These are phyloP conservation scores for Menidia menidia DNA, from an alignment of 2,797 vertebrate genomes.

Conservation along the genomic window DNA sequence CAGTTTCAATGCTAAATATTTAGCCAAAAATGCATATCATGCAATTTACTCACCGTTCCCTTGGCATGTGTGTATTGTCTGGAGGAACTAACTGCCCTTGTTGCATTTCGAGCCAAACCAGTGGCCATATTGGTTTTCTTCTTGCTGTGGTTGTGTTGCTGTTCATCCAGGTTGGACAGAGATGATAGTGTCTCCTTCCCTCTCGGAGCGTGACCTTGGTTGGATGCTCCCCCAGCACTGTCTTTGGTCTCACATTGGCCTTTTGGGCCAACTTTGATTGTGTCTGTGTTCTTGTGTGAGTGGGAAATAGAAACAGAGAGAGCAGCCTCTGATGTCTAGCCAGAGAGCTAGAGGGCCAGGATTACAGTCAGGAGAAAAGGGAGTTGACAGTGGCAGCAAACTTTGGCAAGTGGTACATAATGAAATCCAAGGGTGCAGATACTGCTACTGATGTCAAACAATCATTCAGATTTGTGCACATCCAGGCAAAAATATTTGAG, in stretches of 20 bases:
- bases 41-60: slow-evolving; percentile 44
- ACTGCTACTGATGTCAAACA: slow-evolving; percentile 21
- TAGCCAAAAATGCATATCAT: slow-evolving; percentile 46
- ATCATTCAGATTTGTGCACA: not conserved
- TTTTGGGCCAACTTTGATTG: slow-evolving; percentile 63
- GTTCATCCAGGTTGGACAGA: slow-evolving; percentile 68
- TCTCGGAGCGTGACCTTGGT: slow-evolving; percentile 68
- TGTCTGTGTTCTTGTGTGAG: slow-evolving; percentile 25
- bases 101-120: slow-evolving; percentile 67
- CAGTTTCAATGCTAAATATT: slow-evolving; percentile 3
- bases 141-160: slow-evolving; percentile 57
- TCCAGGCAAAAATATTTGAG: not conserved
- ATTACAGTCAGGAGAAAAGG: slow-evolving; percentile 38
- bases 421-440: slow-evolving; percentile 16
- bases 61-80: slow-evolving; percentile 47
- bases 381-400: slow-evolving; percentile 32
- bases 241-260: slow-evolving; percentile 64
- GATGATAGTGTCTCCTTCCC: slow-evolving; percentile 66
- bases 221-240: slow-evolving; percentile 39
- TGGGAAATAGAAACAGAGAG: slow-evolving; percentile 15
- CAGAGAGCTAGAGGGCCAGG: slow-evolving; percentile 57
- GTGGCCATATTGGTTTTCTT: slow-evolving; percentile 72
- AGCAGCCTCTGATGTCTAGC: slow-evolving; percentile 61
- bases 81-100: slow-evolving; percentile 70
- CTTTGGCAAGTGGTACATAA: slow-evolving; percentile 42